Evolutionary conservation across 2,113 vertebrate species (phyloP), one percentile per base, ranked within the genome.

Genomic region (Tenebrosternarchus preto): DNA sequence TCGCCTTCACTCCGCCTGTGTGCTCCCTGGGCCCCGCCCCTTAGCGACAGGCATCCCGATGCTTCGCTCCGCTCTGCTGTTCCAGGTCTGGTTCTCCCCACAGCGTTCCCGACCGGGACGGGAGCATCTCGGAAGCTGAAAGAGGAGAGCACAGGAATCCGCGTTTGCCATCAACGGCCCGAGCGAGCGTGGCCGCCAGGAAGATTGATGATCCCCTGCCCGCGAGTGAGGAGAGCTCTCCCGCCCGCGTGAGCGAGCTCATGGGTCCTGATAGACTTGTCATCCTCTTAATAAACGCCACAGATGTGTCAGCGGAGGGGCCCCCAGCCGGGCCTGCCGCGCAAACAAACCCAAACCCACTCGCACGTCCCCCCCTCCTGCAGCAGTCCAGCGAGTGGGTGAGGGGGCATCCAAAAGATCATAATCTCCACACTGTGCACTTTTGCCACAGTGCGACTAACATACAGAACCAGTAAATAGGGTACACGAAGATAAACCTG

Each of bases 191-290:
- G 93, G 93, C 94, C 31, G 87, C 92, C 92, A 91, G 91, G 91
- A 95, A 96, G 96, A 96, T 97, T 96, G 94, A 96, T 96, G 94
- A 95, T 92, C 91, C 92, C 93, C 93, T 94, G 92, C 91, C 93
- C 60, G 85, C 92, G 92, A 95, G 93, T 93, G 93, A 92, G 90
- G 91, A 92, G 92, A 94, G 95, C 94, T 95, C 94, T 95, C 93
- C 93, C 93, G 93, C 93, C 92, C 92, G 93, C 93, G 92, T 94
- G 91, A 93, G 93, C 87, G 94, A 93, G 94, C 94, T 97, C 95
- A 95, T 93, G 94, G 94, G 92, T 92, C 93, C 95, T 95, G 94
- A 97, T 96, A 93, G 95, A 96, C 95, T 97, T 96, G 95, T 93
- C 92, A 91, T 95, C 93, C 92, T 94, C 95, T 96, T 96, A 95